phyloP scores from a whole-genome alignment of 2,888 invertebrate species.

The Diachrysia chrysitis region DNA sequence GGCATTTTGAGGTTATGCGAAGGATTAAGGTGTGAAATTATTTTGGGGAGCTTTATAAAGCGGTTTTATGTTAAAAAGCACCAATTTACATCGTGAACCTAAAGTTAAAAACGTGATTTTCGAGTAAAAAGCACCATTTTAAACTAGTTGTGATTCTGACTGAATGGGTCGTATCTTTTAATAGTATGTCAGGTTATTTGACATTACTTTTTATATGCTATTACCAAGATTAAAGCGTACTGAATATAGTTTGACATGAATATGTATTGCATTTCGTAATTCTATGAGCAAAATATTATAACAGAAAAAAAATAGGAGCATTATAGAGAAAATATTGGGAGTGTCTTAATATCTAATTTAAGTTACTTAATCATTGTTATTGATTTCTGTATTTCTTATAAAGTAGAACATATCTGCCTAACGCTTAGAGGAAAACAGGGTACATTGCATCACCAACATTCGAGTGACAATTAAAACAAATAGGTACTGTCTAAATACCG shows the following conservation, averaged over 20 bases:
- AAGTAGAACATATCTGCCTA: too few species aligned
- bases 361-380: too few species aligned
- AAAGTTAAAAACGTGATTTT: not conserved
- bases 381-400: too few species aligned
- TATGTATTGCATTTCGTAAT: too few species aligned
- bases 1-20: constrained; percentile 72
- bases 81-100: not conserved
- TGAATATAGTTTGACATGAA: not conserved
- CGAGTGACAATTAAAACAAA: too few species aligned
- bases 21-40: constrained; percentile 56
- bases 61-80: not conserved
- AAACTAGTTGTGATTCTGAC: not conserved
- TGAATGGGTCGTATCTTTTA: not conserved
- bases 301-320: too few species aligned
- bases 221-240: not conserved
- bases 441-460: not conserved
- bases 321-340: too few species aligned
- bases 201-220: not conserved
- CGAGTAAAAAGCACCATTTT: not conserved
- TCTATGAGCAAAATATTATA: too few species aligned
- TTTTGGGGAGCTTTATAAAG: constrained; percentile 27
- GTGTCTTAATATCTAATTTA: too few species aligned
- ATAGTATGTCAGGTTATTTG: not conserved
- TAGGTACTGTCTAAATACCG: too few species aligned
- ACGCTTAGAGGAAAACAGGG: not conserved